Evolutionary conservation across 2,113 vertebrate genomes (phyloP), one percentile per base, ranked within the genome.

Genomic region (Girardinichthys multiradiatus): DNA sequence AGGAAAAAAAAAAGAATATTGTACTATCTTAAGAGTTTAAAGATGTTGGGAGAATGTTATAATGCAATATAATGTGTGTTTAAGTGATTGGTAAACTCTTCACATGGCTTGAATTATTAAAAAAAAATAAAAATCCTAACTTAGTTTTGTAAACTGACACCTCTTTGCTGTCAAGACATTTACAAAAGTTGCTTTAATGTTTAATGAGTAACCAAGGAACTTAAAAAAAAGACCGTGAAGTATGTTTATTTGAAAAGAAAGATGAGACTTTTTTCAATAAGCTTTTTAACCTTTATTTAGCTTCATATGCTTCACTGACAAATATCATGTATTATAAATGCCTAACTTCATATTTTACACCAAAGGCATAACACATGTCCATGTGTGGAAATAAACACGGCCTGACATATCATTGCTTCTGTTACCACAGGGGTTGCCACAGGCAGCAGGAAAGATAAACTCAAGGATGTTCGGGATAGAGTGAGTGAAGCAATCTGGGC

Each of bases 401-500:
- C 71, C 78, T 89, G 82, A 89, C 81, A 45, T 83, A 17, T 89
- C 85, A 84, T 86, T 94, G 86, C 91, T 89, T 93, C 64, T 91
- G 78, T 93, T 69, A 86, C 90, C 74, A 78, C 91, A 92, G 90
- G 92, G 84, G 33, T 67, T 79, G 68, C 85, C 68, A 57, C 26
- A 4, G 70, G 76, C 82, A 87, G 81, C 73, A 81, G 86, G 72
- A 91, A 78, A 77, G 73, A 87, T 81, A 94, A 88, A 83, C 27
- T 70, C 70, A 93, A 87, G 89, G 91, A 90, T 69, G 62, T 70
- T 80, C 84, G 70, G 72, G 89, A 92, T 79, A 91, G 89, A 92
- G 92, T 94, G 92, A 94, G 94, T 94, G 87, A 90, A 83, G 82
- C 82, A 82, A 83, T 79, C 72, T 83, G 84, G 74, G 79, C 68